Percentiles rank a stretch among this genome's conserved stretches.
Evolutionary conservation across 2,797 vertebrate genomes (phyloP).

Genomic region (Danio jaintianensis): DNA sequence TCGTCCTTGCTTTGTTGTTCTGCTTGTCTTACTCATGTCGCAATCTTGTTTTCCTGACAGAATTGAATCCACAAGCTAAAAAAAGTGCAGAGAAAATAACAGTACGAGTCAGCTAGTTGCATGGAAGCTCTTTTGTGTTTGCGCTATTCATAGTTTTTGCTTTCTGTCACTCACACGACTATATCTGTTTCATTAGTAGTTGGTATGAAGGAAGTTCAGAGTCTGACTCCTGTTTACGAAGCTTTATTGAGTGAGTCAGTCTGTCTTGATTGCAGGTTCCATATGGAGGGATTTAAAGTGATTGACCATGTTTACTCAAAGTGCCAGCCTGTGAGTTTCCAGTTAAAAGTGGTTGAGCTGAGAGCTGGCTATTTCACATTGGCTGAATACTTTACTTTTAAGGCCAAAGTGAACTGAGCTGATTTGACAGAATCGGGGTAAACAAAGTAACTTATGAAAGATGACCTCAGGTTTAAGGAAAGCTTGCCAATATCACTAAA

Average conservation of each 20-base stretch:
- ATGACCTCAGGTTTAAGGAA: not conserved
- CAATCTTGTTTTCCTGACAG: constrained; percentile 28
- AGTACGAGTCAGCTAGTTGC: constrained; percentile 21
- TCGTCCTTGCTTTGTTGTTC: constrained; percentile 38
- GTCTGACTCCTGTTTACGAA: not conserved
- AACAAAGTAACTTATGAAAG: constrained; percentile 7
- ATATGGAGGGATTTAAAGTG: constrained; percentile 42
- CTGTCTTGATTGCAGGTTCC: constrained; percentile 19
- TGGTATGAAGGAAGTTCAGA: not conserved
- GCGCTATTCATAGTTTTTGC: not conserved
- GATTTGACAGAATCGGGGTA: constrained; percentile 15
- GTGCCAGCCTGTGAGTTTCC: not conserved
- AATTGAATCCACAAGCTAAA: constrained; percentile 32
- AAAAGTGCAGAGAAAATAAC: constrained; percentile 37
- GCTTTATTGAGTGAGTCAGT: constrained; percentile 6
- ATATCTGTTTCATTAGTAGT: not conserved
- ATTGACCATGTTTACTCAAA: constrained; percentile 11
- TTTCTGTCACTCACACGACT: constrained; percentile 1
- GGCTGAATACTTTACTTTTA: constrained; percentile 4
- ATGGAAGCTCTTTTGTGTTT: constrained; percentile 14
- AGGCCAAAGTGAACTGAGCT: not conserved
- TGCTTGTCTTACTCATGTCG: constrained; percentile 46
- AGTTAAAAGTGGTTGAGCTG: constrained; percentile 16
- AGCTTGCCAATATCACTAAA: not conserved
- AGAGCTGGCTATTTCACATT: not conserved